Base-by-base conservation (phyloP, 2,888 invertebrate species). In the Cyclophora punctaria region DNA sequence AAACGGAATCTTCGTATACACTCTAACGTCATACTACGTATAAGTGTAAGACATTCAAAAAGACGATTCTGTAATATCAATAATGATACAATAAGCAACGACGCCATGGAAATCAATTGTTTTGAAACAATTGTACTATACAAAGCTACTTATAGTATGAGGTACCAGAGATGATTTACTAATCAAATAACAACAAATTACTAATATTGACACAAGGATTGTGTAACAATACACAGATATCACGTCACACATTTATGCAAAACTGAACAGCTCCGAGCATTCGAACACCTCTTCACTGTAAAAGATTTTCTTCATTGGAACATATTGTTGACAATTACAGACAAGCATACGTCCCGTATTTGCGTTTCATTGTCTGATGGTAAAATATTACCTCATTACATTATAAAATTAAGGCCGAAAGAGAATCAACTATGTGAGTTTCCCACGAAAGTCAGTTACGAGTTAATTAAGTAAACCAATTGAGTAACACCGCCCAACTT, bases 281-380 rank as follows among this genome's bases (percentile, higher is more conserved):
- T 41, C 34, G 48, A 45, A 49, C 41, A 45, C 44, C 45, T 46
- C 41, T 44, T 48, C 44, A 41, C 51, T 55, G 52, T 51, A 53
- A 57, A 56, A 55, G 52, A 56, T 55, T 62, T 67, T 60, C 68
- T 73, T 74, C 60, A 71, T 66, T 64, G 66, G 64, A 60, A 67
- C 66, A 70, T 45, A 49, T 66, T 83, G 78, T 83, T 82, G 77
- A 80, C 73, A 83, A 83, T 82, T 60, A 64, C 61, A 63, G 56
- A 62, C 62, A 73, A 78, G 77, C 71, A 75, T 54, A 66, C 74
- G 77, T 79, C 76, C 74, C 69, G n/a, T 20, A 75, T 59, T 61
- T 60, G 60, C 66, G 58, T 58, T 64, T 63, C 62, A 64, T 48
- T 48, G 35, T 45, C 3, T 3, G 34, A 6, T 45, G 2, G 44